Base-by-base conservation (phyloP, 1,140 invertebrate genomes). In the Drosophila seguyi region DNA sequence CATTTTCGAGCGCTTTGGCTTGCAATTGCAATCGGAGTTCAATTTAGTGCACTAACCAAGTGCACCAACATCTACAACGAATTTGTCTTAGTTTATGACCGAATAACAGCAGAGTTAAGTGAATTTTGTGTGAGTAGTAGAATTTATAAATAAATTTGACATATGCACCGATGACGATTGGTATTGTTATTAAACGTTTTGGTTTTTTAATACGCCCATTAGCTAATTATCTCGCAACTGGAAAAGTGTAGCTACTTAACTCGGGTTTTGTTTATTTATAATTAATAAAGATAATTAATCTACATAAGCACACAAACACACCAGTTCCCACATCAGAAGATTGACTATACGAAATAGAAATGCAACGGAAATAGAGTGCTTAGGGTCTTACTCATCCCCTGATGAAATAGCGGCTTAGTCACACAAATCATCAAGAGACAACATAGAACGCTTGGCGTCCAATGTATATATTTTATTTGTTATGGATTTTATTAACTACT, bases 1-100 rank as follows among this genome's bases (percentile, higher is more conserved):
- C 84, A 87, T 87, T 69, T 84, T 87, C 48, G 6, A 25, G 29
- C 56, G 13, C 38, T 45, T 60, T 60, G 20, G 27, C 42, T 50
- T 14, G 20, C 27, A 48, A 27, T 45, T 31, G 62, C 20, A 68
- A 52, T 42, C 29, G 6, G 31, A 63, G 7, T 62, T 34, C n/a
- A 18, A 20, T 6, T 25, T 16, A 31, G 39, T 27, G 56, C 56
- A 47, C 20, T 22, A 25, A 53, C 22, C 31, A 31, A 38, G 22
- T 36, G 22, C 6, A 44, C 13, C 22, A 67, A 68, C 38, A 69
- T 67, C 42, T 66, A 69, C 47, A 52, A 29, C n/a, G 50, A 66
- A 47, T 48, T 65, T 66, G 8, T n/a, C 25, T 38, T 61, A 22
- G 16, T 18, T 36, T 34, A 6, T 7, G 34, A 60, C 18, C 58